phyloP scores from a whole-genome alignment of 2,888 invertebrate genomes.

The Rhopalosiphum nymphaeae region DNA sequence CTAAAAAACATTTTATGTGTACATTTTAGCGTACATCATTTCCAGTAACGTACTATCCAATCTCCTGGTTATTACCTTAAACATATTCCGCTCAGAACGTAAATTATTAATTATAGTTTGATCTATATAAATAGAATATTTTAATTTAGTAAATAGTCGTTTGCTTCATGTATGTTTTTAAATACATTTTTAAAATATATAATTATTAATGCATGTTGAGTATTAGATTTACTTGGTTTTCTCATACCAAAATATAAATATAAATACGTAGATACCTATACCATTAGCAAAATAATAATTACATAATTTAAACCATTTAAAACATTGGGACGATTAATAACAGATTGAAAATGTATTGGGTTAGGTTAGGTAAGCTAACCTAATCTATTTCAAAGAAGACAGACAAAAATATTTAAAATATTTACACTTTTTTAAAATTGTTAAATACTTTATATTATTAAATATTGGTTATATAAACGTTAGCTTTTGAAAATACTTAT shows the following conservation, averaged over 20 bases:
- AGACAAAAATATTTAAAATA: no score
- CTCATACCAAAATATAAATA: background rate
- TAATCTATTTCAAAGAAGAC: no score
- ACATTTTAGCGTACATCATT: background rate
- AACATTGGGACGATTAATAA: background rate
- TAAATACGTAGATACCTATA: background rate
- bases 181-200: background rate
- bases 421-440: no score
- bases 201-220: background rate
- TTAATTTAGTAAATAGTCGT: background rate
- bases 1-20: background rate
- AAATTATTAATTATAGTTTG: slow-evolving; percentile 11
- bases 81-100: background rate
- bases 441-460: background rate
- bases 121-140: background rate
- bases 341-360: background rate
- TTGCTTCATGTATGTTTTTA: background rate
- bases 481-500: background rate
- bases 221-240: background rate
- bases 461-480: background rate
- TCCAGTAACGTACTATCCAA: background rate
- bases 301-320: background rate
- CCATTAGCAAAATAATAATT: background rate
- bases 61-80: background rate
- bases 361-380: no score